These are phyloP conservation scores for Aphidoletes aphidimyza DNA, from an alignment of 2,888 invertebrate genomes.

Conservation along the genomic window DNA sequence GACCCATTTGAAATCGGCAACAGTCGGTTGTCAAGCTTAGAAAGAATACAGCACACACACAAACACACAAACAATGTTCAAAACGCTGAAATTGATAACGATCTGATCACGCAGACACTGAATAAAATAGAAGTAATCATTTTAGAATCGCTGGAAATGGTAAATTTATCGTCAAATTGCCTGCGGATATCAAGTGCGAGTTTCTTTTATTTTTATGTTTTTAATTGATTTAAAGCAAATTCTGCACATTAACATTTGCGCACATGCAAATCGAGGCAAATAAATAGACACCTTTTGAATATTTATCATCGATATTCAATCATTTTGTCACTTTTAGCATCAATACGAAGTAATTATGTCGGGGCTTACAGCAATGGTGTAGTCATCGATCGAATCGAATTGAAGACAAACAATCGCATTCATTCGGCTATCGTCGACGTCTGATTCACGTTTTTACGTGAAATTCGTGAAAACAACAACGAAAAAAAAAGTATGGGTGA, in stretches of 20 bases:
- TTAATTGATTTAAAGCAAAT: constrained; percentile 35
- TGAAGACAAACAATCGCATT: too few relatives aligned
- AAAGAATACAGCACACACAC: too few relatives aligned
- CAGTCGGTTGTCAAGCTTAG: not conserved
- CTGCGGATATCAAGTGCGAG: constrained; percentile 8
- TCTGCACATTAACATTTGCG: not conserved
- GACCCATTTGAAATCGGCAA: not conserved
- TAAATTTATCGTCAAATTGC: not conserved
- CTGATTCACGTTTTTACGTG: not conserved
- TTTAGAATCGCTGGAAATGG: not conserved
- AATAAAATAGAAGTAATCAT: constrained; percentile 16
- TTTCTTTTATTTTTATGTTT: too few relatives aligned
- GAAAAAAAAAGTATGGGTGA: not conserved
- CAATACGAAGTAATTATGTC: not conserved
- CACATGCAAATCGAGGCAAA: not conserved
- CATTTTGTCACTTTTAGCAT: constrained; percentile 45
- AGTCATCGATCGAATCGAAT: constrained; percentile 4
- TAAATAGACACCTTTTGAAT: not conserved
- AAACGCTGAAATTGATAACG: constrained; percentile 32
- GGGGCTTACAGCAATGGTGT: not conserved
- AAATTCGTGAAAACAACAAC: not conserved
- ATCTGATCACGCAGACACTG: constrained; percentile 34
- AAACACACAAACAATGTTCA: not conserved
- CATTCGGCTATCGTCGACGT: too few relatives aligned
- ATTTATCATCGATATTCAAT: constrained; percentile 41